Evolutionary conservation across 2,113 vertebrate genomes (phyloP).

Genomic region (Limnothrissa miodon): DNA sequence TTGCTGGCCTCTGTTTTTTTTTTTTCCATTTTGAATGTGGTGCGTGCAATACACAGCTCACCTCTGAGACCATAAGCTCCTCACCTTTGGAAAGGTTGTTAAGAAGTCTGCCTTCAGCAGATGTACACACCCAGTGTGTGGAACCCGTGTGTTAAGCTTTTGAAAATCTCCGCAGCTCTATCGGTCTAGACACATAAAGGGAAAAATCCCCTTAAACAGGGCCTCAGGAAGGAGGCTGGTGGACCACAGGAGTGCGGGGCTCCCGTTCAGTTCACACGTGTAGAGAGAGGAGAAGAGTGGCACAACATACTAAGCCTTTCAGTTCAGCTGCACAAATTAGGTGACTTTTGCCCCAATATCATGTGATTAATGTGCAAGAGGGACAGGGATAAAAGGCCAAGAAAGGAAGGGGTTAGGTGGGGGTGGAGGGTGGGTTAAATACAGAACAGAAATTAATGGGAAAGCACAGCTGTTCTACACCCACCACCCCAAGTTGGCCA

Average conservation of each 20-base stretch:
- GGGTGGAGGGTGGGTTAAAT: no score
- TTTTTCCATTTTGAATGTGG: not conserved
- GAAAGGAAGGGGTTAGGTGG: not conserved
- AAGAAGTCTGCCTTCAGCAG: not conserved
- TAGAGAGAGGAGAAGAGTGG: not conserved
- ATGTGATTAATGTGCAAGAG: not conserved
- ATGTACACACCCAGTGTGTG: not conserved
- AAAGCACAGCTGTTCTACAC: not conserved
- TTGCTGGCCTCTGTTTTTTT: not conserved
- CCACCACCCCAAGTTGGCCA: not conserved
- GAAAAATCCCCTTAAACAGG: conserved; percentile 28
- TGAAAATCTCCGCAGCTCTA: conserved; percentile 9
- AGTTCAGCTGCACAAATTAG: not conserved
- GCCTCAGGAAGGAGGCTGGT: conserved; percentile 19
- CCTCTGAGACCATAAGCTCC: not conserved
- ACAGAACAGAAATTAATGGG: not conserved
- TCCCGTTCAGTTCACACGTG: not conserved
- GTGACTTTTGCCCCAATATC: not conserved
- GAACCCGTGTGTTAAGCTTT: not conserved
- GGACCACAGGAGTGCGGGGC: conserved; percentile 8
- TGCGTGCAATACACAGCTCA: not conserved
- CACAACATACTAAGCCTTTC: not conserved
- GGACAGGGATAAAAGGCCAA: not conserved
- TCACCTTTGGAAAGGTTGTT: not conserved
- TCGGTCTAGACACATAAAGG: conserved; percentile 1